Base-by-base conservation (phyloP, 2,888 invertebrate species). In the Trachelus iudaicus region DNA sequence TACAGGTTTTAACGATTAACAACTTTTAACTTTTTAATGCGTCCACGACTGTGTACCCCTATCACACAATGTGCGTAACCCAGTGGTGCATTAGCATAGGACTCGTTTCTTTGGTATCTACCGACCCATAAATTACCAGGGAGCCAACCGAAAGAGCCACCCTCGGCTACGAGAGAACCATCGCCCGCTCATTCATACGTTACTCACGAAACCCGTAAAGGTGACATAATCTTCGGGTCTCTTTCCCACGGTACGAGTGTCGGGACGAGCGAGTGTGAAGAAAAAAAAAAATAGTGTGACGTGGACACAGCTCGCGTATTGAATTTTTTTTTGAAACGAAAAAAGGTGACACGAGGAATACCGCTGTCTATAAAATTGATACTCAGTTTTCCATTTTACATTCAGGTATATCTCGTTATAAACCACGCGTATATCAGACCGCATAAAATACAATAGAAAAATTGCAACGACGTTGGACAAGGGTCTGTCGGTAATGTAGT, bases 51-150 rank as follows among this genome's bases (percentile, higher is more conserved):
- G 56, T 9, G 56, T 23, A 23, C 6, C 56, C 56, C 9, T 56
- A 56, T 9, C 23, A 23, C 23, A 56, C 56, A 23, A 56, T 23
- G 56, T 1, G 56, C 56, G 56, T 56, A 56, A 23, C 56, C 56
- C 23, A 56, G 23, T 56, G 56, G 23, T 56, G 23, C 23, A 56
- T 56, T 56, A 56, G 56, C 79, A 77, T 79, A 77, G 78, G 79
- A 73, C 79, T 78, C 82, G 82, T 85, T 83, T 85, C 82, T 84
- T 83, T 73, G 83, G 75, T 84, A 85, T 87, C 85, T 81, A 76
- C 73, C 78, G 82, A 71, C 80, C 79, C 83, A 85, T 87, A 86
- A 88, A 86, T 88, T 87, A 81, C 75, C 35, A 69, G 37, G 77
- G 78, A 71, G 80, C 34, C 73, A 56, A 56, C 56, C 23, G 23